A percentile compares a stretch with the other conserved stretches of the same genome.
phyloP scores from a whole-genome alignment of 2,888 invertebrate species.

The Cheilosia vulpina region DNA sequence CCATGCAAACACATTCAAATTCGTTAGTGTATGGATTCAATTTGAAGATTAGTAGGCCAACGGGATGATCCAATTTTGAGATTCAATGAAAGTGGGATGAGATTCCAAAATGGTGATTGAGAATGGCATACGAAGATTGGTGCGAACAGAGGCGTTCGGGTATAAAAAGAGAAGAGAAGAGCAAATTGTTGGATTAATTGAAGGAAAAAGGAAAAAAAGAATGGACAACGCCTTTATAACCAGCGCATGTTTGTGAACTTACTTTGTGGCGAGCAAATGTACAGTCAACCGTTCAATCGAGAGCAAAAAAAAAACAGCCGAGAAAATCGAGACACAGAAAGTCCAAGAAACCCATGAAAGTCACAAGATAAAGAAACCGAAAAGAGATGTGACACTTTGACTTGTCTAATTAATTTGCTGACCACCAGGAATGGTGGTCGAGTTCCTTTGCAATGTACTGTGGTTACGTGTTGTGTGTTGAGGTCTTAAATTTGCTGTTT shows the following conservation, averaged over 20 bases:
- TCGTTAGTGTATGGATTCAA: constrained; percentile 35
- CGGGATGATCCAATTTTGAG: constrained; percentile 50
- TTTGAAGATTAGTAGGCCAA: constrained; percentile 62
- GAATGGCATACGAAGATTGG: constrained; percentile 6
- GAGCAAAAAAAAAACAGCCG: too few species aligned
- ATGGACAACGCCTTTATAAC: not conserved
- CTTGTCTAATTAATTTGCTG: not conserved
- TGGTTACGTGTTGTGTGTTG: not conserved
- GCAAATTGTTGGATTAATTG: constrained; percentile 35
- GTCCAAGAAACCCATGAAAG: not conserved
- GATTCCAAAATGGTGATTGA: constrained; percentile 22
- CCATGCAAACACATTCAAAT: constrained; percentile 24
- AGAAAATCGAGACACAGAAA: not conserved
- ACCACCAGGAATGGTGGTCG: not conserved
- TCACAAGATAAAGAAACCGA: not conserved
- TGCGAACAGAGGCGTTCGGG: constrained; percentile 2
- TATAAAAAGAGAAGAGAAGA: constrained; percentile 58
- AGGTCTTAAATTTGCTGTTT: not conserved
- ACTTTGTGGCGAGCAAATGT: not conserved
- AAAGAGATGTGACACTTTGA: not conserved
- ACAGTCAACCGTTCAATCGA: not conserved
- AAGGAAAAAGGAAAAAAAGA: not conserved
- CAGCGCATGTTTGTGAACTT: not conserved
- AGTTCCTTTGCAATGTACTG: not conserved
- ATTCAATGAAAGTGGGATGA: constrained; percentile 20